Conservation (phyloP, 2,113 vertebrate species). For the Lepidothrix coronata region DNA sequence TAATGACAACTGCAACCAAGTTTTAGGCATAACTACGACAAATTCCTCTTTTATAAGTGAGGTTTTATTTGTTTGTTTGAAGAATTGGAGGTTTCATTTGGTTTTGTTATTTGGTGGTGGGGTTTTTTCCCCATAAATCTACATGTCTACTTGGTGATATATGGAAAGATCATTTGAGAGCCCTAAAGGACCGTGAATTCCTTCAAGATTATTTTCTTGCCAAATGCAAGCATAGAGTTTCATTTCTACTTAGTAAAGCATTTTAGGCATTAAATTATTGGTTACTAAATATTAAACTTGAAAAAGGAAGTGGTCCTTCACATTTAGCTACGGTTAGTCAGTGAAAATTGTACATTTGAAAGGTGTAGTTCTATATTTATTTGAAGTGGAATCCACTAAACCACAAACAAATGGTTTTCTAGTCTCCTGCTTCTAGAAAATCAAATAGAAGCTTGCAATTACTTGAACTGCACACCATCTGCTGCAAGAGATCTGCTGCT, state of each 20-base stretch:
- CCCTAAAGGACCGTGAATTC: not conserved
- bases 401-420: constrained; percentile 72
- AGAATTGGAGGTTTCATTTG: not conserved
- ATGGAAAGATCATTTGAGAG: not conserved
- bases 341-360: constrained; percentile 68
- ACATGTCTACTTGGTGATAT: not conserved
- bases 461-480: constrained; percentile 53
- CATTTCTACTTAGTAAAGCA: constrained; percentile 20
- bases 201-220: not conserved
- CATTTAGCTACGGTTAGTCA: constrained; percentile 65
- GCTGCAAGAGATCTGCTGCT: not conserved
- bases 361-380: constrained; percentile 73
- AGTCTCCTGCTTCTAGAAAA: constrained; percentile 60
- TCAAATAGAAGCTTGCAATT: constrained; percentile 67
- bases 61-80: not conserved
- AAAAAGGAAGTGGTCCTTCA: constrained; percentile 63
- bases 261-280: constrained; percentile 71
- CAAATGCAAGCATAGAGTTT: not conserved
- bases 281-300: constrained; percentile 77
- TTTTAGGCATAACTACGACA: not conserved
- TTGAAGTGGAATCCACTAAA: constrained; percentile 55
- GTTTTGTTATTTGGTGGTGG: not conserved
- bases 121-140: not conserved
- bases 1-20: not conserved
- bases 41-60: not conserved